phyloP scores from a whole-genome alignment of 2,113 vertebrate genomes.

The Isurus oxyrinchus region DNA sequence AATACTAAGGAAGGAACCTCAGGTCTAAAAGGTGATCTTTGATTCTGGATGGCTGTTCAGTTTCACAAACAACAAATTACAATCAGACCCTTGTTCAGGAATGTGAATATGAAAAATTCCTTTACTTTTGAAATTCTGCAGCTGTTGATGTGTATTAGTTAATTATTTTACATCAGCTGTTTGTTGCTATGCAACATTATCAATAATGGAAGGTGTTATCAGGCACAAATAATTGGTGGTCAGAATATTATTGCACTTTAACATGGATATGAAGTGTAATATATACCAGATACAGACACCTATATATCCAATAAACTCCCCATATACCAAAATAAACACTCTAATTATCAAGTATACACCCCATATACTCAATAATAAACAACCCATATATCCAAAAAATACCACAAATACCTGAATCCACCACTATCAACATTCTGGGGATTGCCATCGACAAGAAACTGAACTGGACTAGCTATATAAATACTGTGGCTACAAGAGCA shows the following conservation, averaged over 20 bases:
- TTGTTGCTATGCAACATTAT: not conserved
- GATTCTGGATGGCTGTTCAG: not conserved
- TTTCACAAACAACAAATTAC: not conserved
- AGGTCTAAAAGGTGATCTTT: not conserved
- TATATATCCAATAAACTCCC: not conserved
- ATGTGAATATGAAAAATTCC: not conserved
- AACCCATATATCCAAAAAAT: not conserved
- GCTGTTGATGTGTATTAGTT: not conserved
- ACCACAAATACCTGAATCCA: not conserved
- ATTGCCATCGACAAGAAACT: too few species aligned
- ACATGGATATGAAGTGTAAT: not conserved
- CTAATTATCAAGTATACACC: not conserved
- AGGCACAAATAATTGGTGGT: not conserved
- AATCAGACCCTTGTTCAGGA: not conserved
- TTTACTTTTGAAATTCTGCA: not conserved
- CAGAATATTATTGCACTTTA: not conserved
- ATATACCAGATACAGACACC: not conserved
- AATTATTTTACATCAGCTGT: not conserved
- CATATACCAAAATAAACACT: too few species aligned
- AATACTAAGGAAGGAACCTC: slow-evolving; percentile 56
- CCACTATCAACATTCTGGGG: too few species aligned
- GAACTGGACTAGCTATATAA: too few species aligned
- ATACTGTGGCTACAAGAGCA: too few species aligned
- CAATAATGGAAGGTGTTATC: not conserved
- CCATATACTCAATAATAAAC: not conserved